Evolutionary conservation across 2,888 invertebrate species (phyloP).

Genomic region (Lasioglossum villosulum): DNA sequence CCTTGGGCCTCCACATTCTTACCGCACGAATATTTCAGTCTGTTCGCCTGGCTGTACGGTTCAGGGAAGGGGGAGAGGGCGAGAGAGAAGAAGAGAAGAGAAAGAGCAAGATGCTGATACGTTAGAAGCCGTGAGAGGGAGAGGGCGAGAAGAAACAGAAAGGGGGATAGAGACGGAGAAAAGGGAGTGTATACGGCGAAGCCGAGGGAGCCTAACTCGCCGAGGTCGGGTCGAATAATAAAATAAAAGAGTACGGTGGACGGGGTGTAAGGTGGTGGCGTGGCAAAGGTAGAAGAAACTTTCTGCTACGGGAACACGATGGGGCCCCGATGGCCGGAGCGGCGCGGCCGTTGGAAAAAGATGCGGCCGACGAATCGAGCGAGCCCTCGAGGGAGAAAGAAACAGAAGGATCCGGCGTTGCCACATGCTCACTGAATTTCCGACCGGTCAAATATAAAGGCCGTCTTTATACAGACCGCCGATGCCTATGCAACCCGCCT

Average conservation of each 20-base stretch:
- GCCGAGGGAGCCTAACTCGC: constrained; percentile 72
- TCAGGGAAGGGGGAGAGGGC: neutral
- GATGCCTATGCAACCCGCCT: constrained; percentile 48
- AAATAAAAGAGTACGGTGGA: constrained; percentile 73
- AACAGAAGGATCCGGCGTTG: constrained; percentile 69
- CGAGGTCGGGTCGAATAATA: constrained; percentile 77
- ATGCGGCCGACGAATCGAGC: constrained; percentile 66
- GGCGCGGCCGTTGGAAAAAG: constrained; percentile 62
- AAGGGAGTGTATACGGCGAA: constrained; percentile 30
- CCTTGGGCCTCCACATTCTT: neutral
- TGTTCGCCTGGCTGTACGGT: neutral
- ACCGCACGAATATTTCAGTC: constrained; percentile 11
- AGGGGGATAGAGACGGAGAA: constrained; percentile 26
- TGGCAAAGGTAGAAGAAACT: constrained; percentile 70
- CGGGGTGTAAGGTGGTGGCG: constrained; percentile 75
- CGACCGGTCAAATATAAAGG: constrained; percentile 74
- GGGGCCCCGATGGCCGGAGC: constrained; percentile 51
- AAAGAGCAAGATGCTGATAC: neutral
- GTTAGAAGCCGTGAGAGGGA: neutral
- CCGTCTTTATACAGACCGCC: constrained; percentile 68
- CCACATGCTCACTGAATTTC: constrained; percentile 77
- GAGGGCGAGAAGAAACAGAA: neutral
- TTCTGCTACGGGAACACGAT: constrained; percentile 63
- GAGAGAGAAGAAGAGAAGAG: neutral
- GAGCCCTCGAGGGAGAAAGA: constrained; percentile 50